Conservation (phyloP, 2,888 invertebrate species). For the Oscheius sp. region DNA sequence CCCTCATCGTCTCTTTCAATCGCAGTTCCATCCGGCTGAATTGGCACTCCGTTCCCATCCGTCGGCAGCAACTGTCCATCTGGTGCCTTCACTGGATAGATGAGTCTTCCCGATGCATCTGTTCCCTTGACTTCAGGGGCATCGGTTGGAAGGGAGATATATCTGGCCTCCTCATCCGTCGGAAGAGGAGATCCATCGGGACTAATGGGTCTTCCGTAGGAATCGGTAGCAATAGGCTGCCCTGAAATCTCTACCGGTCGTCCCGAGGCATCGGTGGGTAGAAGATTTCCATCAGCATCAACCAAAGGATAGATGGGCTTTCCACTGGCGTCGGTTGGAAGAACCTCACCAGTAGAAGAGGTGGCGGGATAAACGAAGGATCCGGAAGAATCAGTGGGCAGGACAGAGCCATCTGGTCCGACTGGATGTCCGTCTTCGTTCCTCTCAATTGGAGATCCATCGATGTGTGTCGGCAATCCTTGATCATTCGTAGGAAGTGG, state of each 20-base stretch:
- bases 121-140: slow-evolving; percentile 25
- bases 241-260: slow-evolving; percentile 41
- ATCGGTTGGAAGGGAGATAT: not conserved
- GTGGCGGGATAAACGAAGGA: slow-evolving; percentile 53
- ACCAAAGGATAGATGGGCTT: slow-evolving; percentile 46
- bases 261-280: slow-evolving; percentile 39
- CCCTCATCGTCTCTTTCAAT: slow-evolving; percentile 9
- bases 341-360: slow-evolving; percentile 49
- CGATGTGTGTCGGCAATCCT: slow-evolving; percentile 40
- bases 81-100: slow-evolving; percentile 25
- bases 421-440: slow-evolving; percentile 53
- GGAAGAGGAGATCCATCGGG: slow-evolving; percentile 27
- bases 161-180: slow-evolving; percentile 16
- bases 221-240: slow-evolving; percentile 45
- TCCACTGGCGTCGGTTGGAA: slow-evolving; percentile 47
- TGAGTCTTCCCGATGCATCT: slow-evolving; percentile 19
- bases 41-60: not conserved
- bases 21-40: slow-evolving; percentile 4
- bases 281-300: slow-evolving; percentile 50
- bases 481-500: slow-evolving; percentile 7
- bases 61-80: not conserved
- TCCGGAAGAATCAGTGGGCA: slow-evolving; percentile 57
- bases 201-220: slow-evolving; percentile 41
- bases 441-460: slow-evolving; percentile 47
- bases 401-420: slow-evolving; percentile 51